phyloP scores from a whole-genome alignment of 2,797 vertebrate species.

The Lepus townsendii region DNA sequence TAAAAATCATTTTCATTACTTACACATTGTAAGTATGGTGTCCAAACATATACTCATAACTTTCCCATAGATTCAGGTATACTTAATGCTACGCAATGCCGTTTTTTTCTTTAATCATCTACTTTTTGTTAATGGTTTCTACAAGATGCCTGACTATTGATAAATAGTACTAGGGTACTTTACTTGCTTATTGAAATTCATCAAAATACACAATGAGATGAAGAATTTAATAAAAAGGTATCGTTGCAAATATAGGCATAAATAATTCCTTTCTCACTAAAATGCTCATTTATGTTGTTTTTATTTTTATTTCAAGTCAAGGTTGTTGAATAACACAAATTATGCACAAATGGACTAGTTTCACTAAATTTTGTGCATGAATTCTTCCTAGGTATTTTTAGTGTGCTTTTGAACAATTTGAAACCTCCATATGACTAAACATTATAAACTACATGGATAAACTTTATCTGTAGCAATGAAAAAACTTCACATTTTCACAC shows the following conservation, averaged over 20 bases:
- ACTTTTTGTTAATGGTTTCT: neutral
- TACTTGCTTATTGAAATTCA: neutral
- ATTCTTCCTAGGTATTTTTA: conserved; percentile 3
- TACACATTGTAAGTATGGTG: neutral
- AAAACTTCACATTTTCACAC: neutral
- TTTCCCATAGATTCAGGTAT: neutral
- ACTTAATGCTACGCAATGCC: neutral
- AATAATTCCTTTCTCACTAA: conserved; percentile 34
- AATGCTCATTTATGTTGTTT: neutral
- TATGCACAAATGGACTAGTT: neutral
- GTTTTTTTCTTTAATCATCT: neutral
- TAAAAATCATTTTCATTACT: conserved; percentile 10
- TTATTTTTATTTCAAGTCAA: conserved; percentile 1
- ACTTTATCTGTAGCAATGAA: neutral
- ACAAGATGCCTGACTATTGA: neutral
- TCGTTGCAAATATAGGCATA: neutral
- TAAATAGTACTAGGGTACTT: neutral
- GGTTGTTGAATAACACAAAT: conserved; percentile 1
- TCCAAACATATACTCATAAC: neutral
- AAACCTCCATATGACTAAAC: neutral
- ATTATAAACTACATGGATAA: neutral
- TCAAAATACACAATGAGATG: neutral
- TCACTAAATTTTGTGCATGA: neutral
- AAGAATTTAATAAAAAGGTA: neutral
- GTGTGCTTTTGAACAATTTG: neutral